Conservation (phyloP, 2,888 invertebrate species). For the Acronicta psi region DNA sequence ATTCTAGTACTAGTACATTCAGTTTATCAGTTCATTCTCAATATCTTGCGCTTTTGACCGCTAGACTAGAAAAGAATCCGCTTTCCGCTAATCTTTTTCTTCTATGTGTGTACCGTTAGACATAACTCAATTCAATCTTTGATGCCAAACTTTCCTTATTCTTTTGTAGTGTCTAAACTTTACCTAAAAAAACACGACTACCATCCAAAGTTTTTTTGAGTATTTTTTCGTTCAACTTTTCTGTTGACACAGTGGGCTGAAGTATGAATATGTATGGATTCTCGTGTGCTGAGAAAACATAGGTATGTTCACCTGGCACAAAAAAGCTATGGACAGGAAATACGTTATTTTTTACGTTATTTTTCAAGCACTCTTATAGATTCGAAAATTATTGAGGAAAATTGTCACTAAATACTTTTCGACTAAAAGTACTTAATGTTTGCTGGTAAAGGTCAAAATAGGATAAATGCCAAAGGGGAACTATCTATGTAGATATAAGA, state of each 20-base stretch:
- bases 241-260: conserved; percentile 12
- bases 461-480: too few species aligned
- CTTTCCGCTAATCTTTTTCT: too few species aligned
- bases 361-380: conserved; percentile 15
- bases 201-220: conserved; percentile 24
- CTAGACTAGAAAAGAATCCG: too few species aligned
- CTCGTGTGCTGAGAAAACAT: conserved; percentile 28
- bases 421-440: not conserved
- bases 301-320: conserved; percentile 12
- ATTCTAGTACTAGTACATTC: too few species aligned
- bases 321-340: conserved; percentile 4
- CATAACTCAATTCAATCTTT: conserved; percentile 13
- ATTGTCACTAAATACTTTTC: not conserved
- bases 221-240: conserved; percentile 29
- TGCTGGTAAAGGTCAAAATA: too few species aligned
- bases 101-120: not conserved
- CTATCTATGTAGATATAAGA: too few species aligned
- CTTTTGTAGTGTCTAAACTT: conserved; percentile 22
- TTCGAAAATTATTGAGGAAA: conserved; percentile 10
- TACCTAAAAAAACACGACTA: conserved; percentile 25
- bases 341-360: not conserved
- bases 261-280: conserved; percentile 49
- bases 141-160: conserved; percentile 19
- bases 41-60: too few species aligned
- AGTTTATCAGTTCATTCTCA: too few species aligned